Percentiles rank a stretch among this genome's conserved stretches.
phyloP scores from a whole-genome alignment of 2,797 vertebrate species.

The Fistularia commersonii region DNA sequence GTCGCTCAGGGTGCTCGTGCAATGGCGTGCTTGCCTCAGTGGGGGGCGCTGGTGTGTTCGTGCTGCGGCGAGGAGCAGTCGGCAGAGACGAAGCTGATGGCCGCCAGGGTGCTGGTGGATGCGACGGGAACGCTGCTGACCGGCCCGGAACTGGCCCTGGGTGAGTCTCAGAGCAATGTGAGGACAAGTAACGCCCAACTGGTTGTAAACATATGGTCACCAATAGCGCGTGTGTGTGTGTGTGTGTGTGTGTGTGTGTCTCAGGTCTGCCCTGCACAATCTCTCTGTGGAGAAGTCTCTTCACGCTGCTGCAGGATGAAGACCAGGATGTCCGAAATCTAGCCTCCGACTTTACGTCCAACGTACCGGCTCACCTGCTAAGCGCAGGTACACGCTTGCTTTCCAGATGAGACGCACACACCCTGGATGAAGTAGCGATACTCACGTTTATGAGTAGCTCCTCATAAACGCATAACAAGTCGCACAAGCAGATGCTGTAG shows the following conservation, averaged over 20 bases:
- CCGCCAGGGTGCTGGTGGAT: conserved; percentile 80
- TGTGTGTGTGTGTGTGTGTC: conserved; percentile 7
- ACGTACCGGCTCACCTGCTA: conserved; percentile 58
- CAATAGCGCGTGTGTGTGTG: conserved; percentile 1
- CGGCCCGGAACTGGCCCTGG: conserved; percentile 71
- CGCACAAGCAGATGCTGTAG: conserved; percentile 21
- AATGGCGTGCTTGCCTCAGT: conserved; percentile 66
- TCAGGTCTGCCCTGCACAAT: conserved; percentile 82
- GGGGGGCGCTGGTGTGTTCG: conserved; percentile 77
- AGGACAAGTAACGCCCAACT: background rate
- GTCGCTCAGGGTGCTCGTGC: conserved; percentile 54
- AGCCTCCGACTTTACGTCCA: conserved; percentile 80
- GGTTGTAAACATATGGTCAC: background rate
- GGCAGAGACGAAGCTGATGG: conserved; percentile 81
- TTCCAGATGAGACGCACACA: background rate
- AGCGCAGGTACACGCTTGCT: conserved; percentile 51
- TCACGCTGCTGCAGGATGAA: conserved; percentile 89
- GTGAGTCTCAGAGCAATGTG: conserved; percentile 67
- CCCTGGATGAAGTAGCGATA: background rate
- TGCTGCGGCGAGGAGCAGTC: conserved; percentile 85
- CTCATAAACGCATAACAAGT: background rate
- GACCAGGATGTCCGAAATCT: conserved; percentile 83
- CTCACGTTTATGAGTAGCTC: background rate
- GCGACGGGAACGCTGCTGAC: conserved; percentile 73
- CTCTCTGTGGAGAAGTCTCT: conserved; percentile 83